phyloP scores from a whole-genome alignment of 2,113 vertebrate species.

The Helogale parvula region DNA sequence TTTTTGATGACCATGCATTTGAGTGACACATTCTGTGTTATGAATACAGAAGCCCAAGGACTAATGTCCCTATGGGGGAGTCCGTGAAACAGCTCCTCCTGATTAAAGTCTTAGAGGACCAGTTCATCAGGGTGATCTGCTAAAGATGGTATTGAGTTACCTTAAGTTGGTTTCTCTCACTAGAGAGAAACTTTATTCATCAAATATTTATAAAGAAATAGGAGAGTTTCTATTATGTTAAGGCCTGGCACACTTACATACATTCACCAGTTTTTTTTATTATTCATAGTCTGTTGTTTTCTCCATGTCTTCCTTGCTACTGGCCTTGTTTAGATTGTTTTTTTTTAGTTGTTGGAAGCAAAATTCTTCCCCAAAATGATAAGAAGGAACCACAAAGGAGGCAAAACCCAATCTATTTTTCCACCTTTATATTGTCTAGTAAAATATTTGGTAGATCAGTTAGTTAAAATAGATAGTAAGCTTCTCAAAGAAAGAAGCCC shows the following conservation, averaged over 20 bases:
- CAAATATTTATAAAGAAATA: not conserved
- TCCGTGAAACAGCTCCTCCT: not conserved
- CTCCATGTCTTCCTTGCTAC: not conserved
- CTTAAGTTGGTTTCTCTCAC: slow-evolving; percentile 7
- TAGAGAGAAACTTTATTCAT: slow-evolving; percentile 44
- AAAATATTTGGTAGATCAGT: not conserved
- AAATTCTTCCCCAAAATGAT: not conserved
- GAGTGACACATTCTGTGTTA: not conserved
- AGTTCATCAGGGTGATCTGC: not conserved
- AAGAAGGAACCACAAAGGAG: not conserved
- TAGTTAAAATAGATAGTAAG: not conserved
- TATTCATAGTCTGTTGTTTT: not conserved
- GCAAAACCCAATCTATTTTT: not conserved
- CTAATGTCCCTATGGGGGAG: not conserved
- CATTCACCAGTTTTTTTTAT: not conserved
- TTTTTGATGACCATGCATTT: not conserved
- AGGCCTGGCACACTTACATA: not conserved
- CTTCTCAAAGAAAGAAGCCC: not conserved
- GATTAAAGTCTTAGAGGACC: not conserved
- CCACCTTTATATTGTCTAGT: not conserved
- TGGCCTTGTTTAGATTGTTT: not conserved
- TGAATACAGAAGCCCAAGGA: not conserved
- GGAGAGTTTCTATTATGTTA: not conserved
- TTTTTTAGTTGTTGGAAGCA: not conserved
- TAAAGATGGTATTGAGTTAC: not conserved